Conservation (phyloP, 2,797 vertebrate genomes). For the Ptychadena robeensis region DNA sequence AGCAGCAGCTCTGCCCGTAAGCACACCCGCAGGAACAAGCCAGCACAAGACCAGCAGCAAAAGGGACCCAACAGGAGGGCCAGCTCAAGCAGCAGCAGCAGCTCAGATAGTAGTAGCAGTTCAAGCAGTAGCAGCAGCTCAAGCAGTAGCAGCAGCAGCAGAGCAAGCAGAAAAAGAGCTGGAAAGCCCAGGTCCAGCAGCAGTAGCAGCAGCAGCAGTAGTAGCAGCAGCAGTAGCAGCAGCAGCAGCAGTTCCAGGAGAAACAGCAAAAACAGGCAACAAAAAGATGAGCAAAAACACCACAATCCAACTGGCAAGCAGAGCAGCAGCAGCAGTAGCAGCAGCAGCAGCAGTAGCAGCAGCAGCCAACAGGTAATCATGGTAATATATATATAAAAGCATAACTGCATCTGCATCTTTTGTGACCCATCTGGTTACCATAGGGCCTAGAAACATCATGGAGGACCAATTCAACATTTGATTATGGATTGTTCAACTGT, state of each 20-base stretch:
- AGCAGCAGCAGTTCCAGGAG: constrained; percentile 15
- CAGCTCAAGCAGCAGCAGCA: accelerated
- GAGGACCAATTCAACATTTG: no score
- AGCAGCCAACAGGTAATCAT: neutral
- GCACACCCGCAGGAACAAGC: accelerated
- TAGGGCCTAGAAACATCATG: no score
- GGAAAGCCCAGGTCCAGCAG: neutral
- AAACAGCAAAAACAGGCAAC: neutral
- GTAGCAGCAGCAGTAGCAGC: neutral
- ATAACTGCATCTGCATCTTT: no score
- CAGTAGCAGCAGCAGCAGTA: constrained; percentile 5
- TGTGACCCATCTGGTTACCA: no score
- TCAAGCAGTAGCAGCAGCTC: constrained; percentile 26
- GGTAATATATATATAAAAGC: no score
- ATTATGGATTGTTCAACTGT: no score
- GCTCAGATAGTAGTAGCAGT: constrained; percentile 11
- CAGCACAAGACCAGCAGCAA: accelerated
- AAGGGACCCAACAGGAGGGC: neutral
- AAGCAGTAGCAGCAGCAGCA: neutral
- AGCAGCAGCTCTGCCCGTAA: accelerated
- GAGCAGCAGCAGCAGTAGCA: constrained; percentile 10
- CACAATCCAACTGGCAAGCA: neutral
- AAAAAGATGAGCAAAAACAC: neutral
- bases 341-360: constrained; percentile 20
- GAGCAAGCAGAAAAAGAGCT: neutral